Percentiles rank a stretch among this genome's conserved stretches.
Conservation (phyloP, 2,888 invertebrate genomes). For the Alcis repandata region DNA sequence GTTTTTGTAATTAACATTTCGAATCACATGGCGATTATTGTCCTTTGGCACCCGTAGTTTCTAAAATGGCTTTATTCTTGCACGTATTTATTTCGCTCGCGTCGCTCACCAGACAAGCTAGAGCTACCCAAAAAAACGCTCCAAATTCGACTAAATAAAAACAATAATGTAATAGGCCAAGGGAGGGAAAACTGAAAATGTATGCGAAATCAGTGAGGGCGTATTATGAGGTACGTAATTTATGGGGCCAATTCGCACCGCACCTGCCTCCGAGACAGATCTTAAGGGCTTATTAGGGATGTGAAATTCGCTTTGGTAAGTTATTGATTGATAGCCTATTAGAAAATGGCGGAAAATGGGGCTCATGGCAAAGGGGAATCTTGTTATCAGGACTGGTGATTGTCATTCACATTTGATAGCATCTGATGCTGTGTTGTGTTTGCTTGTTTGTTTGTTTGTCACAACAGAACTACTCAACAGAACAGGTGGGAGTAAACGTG, state of each 20-base stretch:
- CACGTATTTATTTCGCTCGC: no score
- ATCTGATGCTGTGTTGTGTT: no score
- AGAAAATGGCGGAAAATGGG: not conserved
- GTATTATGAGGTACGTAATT: slow-evolving; percentile 72
- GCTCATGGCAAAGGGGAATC: not conserved
- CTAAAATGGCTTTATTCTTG: no score
- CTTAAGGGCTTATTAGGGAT: slow-evolving; percentile 46
- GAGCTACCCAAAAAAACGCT: not conserved
- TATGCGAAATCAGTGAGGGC: slow-evolving; percentile 70
- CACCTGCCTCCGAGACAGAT: slow-evolving; percentile 66
- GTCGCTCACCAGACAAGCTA: no score
- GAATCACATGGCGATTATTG: no score
- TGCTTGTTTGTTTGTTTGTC: no score
- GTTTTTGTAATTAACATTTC: no score
- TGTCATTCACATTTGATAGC: not conserved
- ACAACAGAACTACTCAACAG: no score
- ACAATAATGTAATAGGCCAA: slow-evolving; percentile 27
- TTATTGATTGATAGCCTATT: slow-evolving; percentile 33
- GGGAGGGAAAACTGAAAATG: slow-evolving; percentile 50
- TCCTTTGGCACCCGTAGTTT: no score
- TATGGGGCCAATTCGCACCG: slow-evolving; percentile 67
- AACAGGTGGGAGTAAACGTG: no score
- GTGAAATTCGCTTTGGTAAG: slow-evolving; percentile 35
- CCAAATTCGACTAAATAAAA: not conserved
- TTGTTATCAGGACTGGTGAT: not conserved